Evolutionary conservation across 1,140 invertebrate species (phyloP).

Genomic region (Prorops nasuta): DNA sequence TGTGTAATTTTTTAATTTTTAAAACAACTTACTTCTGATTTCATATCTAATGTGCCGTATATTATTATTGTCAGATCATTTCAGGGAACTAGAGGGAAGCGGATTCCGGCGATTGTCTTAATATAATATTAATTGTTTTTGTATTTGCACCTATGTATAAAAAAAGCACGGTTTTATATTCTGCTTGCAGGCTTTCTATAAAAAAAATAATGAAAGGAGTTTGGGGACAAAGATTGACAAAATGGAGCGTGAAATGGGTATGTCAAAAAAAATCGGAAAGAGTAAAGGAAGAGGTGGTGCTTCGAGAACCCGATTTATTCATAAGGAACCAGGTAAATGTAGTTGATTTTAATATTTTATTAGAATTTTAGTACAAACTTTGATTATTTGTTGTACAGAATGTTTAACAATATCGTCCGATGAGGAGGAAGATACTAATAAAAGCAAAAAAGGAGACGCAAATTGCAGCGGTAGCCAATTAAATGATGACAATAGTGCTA

Average conservation of each 20-base stretch:
- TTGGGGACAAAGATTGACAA: conserved; percentile 25
- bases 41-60: too few species aligned
- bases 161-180: too few species aligned
- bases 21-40: too few species aligned
- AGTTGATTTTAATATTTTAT: conserved; percentile 2
- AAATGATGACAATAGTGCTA: conserved; percentile 14
- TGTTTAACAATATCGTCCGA: conserved; percentile 54
- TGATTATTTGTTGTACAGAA: conserved; percentile 29
- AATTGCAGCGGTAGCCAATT: conserved; percentile 11
- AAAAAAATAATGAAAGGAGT: conserved; percentile 35
- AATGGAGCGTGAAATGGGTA: conserved; percentile 30
- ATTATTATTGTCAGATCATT: conserved; percentile 3
- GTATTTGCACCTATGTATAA: too few species aligned
- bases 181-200: conserved; percentile 40
- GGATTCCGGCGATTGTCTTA: conserved; percentile 13
- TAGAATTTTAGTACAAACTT: conserved; percentile 1
- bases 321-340: conserved; percentile 42
- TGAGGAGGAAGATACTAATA: conserved; percentile 44
- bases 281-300: conserved; percentile 21
- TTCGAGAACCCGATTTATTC: conserved; percentile 27
- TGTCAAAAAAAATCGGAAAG: conserved; percentile 25
- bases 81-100: conserved; percentile 19
- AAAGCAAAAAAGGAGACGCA: conserved; percentile 8
- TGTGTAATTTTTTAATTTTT: too few species aligned
- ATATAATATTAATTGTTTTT: not conserved